Percentiles rank a stretch among this genome's conserved stretches.
These are phyloP conservation scores for Varanus salvator DNA, from an alignment of 2,113 vertebrate genomes.

Conservation along the genomic window DNA sequence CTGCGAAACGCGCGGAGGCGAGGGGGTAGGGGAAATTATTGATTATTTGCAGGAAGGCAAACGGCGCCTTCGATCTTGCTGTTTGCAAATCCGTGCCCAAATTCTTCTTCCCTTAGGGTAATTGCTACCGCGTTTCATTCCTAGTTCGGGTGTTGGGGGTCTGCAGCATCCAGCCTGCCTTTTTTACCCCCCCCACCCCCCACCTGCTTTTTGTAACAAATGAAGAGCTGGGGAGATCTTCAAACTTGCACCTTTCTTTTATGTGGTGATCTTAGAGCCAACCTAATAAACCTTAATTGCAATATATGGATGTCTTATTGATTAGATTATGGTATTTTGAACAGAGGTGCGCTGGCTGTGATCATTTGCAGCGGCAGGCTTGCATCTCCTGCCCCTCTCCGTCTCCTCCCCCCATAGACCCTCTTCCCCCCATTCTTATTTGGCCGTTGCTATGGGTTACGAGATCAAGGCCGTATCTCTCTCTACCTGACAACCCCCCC, in stretches of 20 bases:
- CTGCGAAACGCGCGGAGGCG: not conserved
- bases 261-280: no score
- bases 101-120: not conserved
- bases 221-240: no score
- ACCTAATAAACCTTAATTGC: no score
- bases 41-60: not conserved
- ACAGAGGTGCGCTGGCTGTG: not conserved
- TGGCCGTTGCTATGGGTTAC: constrained; percentile 80
- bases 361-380: not conserved
- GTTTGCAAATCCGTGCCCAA: not conserved
- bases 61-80: not conserved
- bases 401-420: not conserved
- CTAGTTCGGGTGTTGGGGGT: no score
- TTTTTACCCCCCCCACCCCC: no score
- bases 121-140: not conserved
- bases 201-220: no score
- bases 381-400: not conserved
- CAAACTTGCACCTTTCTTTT: no score
- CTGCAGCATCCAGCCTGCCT: no score
- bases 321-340: not conserved
- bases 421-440: not conserved
- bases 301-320: no score
- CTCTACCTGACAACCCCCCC: constrained; percentile 26
- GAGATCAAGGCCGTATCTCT: constrained; percentile 38
- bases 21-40: not conserved